These are phyloP conservation scores for Himalopsyche phryganea DNA, from an alignment of 1,140 invertebrate species.

Conservation along the genomic window DNA sequence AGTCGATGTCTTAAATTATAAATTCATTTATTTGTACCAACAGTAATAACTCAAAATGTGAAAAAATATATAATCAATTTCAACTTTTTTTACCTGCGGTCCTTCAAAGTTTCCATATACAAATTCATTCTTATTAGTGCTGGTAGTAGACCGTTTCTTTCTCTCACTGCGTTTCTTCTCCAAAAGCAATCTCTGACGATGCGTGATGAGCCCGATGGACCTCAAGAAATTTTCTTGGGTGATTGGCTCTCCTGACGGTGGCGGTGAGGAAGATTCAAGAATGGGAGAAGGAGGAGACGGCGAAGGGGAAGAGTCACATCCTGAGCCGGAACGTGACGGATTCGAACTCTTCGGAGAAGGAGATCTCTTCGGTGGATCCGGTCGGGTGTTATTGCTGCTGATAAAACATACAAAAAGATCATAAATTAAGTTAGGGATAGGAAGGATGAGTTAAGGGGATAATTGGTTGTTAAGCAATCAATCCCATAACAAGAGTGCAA, in stretches of 20 bases:
- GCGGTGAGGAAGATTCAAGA: slow-evolving; percentile 36
- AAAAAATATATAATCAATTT: too few species aligned
- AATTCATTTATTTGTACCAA: too few species aligned
- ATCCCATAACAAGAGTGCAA: too few species aligned
- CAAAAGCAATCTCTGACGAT: slow-evolving; percentile 42
- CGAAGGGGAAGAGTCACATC: slow-evolving; percentile 2
- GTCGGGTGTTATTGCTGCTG: background rate
- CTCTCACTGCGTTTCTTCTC: slow-evolving; percentile 47
- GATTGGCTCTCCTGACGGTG: slow-evolving; percentile 39
- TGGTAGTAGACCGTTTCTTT: slow-evolving; percentile 44
- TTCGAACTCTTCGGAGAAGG: slow-evolving; percentile 25
- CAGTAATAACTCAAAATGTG: too few species aligned
- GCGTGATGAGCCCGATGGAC: slow-evolving; percentile 44
- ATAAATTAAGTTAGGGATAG: too few species aligned
- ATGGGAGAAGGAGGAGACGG: slow-evolving; percentile 12
- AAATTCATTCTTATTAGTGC: slow-evolving; percentile 48
- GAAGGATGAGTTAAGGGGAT: too few species aligned
- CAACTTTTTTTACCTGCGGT: too few species aligned
- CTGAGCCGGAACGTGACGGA: background rate
- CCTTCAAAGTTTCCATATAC: slow-evolving; percentile 47
- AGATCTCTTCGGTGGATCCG: slow-evolving; percentile 9
- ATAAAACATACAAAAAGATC: background rate
- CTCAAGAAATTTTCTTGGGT: slow-evolving; percentile 47
- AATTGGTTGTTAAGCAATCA: too few species aligned
- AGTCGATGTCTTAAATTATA: too few species aligned